Evolutionary conservation across 1,140 invertebrate genomes (phyloP).

Genomic region (Platyura marginata): DNA sequence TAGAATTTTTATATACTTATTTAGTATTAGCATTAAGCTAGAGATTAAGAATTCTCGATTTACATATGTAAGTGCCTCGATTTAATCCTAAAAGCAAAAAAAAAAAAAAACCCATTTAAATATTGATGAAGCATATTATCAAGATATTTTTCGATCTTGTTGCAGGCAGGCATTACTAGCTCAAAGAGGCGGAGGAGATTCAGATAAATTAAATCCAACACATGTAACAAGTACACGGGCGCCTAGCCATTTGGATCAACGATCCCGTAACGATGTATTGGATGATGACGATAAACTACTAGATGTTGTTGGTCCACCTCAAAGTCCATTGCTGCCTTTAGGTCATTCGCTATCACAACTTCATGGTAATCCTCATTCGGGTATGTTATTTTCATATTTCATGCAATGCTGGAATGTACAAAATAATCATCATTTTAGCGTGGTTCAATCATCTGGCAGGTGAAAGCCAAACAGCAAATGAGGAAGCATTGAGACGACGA

Average conservation of each 20-base stretch:
- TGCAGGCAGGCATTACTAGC: conserved; percentile 71
- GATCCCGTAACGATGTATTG: conserved; percentile 22
- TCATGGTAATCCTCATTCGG: conserved; percentile 23
- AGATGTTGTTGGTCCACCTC: conserved; percentile 68
- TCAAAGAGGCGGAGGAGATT: conserved; percentile 39
- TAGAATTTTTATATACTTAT: too few relatives aligned
- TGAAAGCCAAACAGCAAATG: conserved; percentile 25
- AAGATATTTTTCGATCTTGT: conserved; percentile 7
- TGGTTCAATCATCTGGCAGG: conserved; percentile 33
- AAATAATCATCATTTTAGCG: conserved; percentile 15
- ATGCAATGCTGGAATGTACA: too few relatives aligned
- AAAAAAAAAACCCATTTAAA: too few relatives aligned
- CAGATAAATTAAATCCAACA: conserved; percentile 24
- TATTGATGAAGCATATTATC: background rate
- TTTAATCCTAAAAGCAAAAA: too few relatives aligned
- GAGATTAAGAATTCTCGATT: too few relatives aligned
- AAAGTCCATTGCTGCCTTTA: conserved; percentile 46
- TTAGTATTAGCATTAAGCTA: too few relatives aligned
- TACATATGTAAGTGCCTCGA: too few relatives aligned
- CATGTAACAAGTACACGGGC: conserved; percentile 24
- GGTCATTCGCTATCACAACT: conserved; percentile 23
- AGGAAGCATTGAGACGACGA: conserved; percentile 30
- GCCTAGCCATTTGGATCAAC: conserved; percentile 24
- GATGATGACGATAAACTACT: conserved; percentile 68
- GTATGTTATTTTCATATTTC: conserved; percentile 9